Percentiles rank a stretch among this genome's conserved stretches.
Evolutionary conservation across 2,113 vertebrate species (phyloP).

Genomic region (Stegastes partitus): DNA sequence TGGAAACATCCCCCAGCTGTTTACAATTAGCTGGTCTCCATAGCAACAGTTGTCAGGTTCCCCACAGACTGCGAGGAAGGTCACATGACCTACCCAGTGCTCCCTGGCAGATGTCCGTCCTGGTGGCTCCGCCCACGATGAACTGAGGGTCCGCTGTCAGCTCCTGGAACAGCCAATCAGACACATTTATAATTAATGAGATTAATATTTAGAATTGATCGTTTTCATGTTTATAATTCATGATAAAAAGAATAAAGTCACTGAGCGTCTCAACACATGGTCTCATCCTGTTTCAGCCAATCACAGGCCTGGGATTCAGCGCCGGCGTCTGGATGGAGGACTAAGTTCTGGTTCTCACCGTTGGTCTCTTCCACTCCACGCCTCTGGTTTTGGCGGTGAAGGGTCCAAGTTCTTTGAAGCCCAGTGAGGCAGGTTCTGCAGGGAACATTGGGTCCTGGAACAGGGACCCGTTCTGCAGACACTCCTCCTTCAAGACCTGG

Average conservation of each 20-base stretch:
- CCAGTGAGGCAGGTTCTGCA: conserved; percentile 85
- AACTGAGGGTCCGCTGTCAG: conserved; percentile 86
- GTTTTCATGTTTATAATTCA: no score
- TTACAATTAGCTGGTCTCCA: no score
- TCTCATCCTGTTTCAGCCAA: no score
- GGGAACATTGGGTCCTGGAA: conserved; percentile 90
- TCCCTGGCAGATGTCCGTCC: conserved; percentile 90
- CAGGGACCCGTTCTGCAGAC: conserved; percentile 79
- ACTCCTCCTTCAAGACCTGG: conserved; percentile 80
- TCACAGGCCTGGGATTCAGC: no score
- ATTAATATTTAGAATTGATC: no score
- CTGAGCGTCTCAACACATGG: no score
- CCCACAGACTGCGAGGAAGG: not conserved
- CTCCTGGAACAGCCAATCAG: conserved; percentile 85
- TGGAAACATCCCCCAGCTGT: no score
- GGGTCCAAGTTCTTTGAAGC: conserved; percentile 88
- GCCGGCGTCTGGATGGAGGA: no score
- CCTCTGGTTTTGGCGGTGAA: conserved; percentile 86
- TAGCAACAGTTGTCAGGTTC: not conserved
- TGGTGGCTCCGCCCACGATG: conserved; percentile 88
- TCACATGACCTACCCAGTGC: conserved; percentile 81
- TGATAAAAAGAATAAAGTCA: no score
- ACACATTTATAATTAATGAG: not conserved
- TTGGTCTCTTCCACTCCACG: conserved; percentile 89
- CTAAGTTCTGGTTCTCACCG: conserved; percentile 69